A percentile compares a stretch with the other conserved stretches of the same genome.
phyloP scores from a whole-genome alignment of 2,888 invertebrate genomes.

The Aleiodes leptofemur region DNA sequence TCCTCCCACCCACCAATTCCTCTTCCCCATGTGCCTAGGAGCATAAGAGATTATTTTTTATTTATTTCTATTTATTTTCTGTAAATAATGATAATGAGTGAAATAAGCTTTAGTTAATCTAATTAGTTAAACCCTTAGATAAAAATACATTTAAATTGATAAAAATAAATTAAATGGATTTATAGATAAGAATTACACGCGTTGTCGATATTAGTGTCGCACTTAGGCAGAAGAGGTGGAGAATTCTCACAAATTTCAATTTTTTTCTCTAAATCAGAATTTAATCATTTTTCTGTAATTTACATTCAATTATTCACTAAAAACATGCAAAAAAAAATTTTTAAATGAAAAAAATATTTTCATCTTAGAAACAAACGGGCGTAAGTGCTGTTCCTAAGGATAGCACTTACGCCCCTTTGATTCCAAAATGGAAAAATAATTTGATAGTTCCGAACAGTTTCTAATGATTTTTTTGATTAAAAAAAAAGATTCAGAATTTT shows the following conservation, averaged over 20 bases:
- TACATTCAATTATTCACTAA: too few relatives aligned
- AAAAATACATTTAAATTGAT: too few relatives aligned
- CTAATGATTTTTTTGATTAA: too few relatives aligned
- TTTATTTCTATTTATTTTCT: constrained; percentile 12
- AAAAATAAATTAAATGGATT: constrained; percentile 23
- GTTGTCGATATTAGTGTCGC: constrained; percentile 50
- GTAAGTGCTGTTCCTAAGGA: too few relatives aligned
- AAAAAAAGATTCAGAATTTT: too few relatives aligned
- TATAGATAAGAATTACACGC: constrained; percentile 44
- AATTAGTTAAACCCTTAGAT: constrained; percentile 38
- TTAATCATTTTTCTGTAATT: not conserved
- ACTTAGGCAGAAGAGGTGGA: constrained; percentile 40
- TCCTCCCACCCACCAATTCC: constrained; percentile 8
- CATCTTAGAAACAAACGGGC: too few relatives aligned
- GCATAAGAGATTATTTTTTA: constrained; percentile 44
- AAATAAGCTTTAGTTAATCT: constrained; percentile 45
- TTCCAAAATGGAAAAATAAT: too few relatives aligned
- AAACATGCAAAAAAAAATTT: too few relatives aligned
- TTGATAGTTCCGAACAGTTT: too few relatives aligned
- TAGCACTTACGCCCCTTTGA: too few relatives aligned
- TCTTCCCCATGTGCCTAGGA: constrained; percentile 46
- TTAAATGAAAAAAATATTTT: too few relatives aligned
- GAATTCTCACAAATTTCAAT: constrained; percentile 33
- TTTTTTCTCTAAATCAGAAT: not conserved
- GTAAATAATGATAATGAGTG: constrained; percentile 36